A percentile compares a stretch with the other conserved stretches of the same genome.
These are phyloP conservation scores for Acrossocheilus fasciatus DNA, from an alignment of 2,797 vertebrate species.

Conservation along the genomic window DNA sequence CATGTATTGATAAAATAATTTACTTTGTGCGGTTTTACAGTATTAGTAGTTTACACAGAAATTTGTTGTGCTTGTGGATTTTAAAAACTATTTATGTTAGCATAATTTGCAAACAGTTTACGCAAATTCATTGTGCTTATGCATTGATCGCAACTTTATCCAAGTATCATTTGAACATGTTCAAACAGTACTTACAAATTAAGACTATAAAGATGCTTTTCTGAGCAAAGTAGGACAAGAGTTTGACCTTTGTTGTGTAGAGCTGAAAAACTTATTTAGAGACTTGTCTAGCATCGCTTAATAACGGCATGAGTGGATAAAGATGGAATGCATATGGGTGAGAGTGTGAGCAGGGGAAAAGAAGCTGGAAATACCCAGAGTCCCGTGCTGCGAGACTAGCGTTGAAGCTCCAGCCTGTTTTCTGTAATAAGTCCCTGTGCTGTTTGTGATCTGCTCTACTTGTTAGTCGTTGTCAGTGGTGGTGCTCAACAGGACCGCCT, in stretches of 20 bases:
- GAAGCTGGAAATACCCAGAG: conserved; percentile 1
- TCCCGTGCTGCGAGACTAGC: conserved; percentile 4
- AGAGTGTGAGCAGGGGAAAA: neutral
- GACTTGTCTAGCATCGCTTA: neutral
- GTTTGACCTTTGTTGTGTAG: conserved; percentile 4
- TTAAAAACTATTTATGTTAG: too few relatives aligned
- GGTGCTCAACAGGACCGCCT: conserved; percentile 54
- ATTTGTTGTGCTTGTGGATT: neutral
- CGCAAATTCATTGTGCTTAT: neutral
- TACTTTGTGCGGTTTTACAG: too few relatives aligned
- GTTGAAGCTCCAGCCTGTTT: conserved; percentile 33
- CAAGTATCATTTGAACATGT: neutral
- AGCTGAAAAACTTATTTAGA: conserved; percentile 10
- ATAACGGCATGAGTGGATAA: neutral
- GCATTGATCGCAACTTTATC: neutral
- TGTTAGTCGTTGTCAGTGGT: conserved; percentile 54
- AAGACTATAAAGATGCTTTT: neutral
- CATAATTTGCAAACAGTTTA: neutral
- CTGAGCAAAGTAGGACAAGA: conserved; percentile 13
- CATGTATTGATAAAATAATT: neutral
- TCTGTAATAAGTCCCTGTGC: conserved; percentile 49
- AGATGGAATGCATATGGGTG: conserved; percentile 23
- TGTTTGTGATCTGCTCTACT: conserved; percentile 53
- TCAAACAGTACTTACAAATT: neutral
- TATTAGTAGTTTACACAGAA: neutral